Base-by-base conservation (phyloP, 2,113 vertebrate genomes). In the Dicaeum eximium region DNA sequence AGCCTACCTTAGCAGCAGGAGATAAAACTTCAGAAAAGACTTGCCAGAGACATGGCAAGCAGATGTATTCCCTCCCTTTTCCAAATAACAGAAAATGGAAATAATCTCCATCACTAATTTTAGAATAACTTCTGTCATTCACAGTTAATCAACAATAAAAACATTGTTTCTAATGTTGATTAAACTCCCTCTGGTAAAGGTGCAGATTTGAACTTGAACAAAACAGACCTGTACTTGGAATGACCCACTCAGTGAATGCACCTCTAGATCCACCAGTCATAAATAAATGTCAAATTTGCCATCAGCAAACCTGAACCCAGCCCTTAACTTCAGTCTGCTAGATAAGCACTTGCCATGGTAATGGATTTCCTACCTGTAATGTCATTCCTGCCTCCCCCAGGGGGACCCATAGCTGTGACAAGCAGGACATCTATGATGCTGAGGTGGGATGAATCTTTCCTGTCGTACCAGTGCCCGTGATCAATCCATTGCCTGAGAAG, bases 381-480 rank as follows among this genome's bases (percentile, higher is more conserved):
- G 95, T 99, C 98, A 96, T 98, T 99, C 82, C 98, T 98, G 90
- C 99, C 99, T 83, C 99, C 99, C 80, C 99, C 99, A 51, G 99
- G 99, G n/a, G 98, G 99, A 2, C 98, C 99, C 99, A 99, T 99
- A 20, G 99, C 99, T 30, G 99, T 97, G 88, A 99, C 86, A 42
- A 99, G 97, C 82, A 98, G 96, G 31, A 99, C 74, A 58, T 99
- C 99, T 7, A 96, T 56, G 21, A 99, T 98, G 25, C 97, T 97
- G 35, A 99, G 92, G 51, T 87, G 98, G 48, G 97, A 98, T 10
- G 98, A 98, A 95, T 99, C 99, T 60, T 98, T 99, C 95, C 97
- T 98, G 96, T 99, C 99, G 19, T 99, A 99, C 99, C 99, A 99
- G 96, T 99, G 98, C 67, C 97, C 97, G 1, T 99, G 99, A 94